Conservation (phyloP, 1,140 invertebrate genomes). For the Macrocentrus cingulum region DNA sequence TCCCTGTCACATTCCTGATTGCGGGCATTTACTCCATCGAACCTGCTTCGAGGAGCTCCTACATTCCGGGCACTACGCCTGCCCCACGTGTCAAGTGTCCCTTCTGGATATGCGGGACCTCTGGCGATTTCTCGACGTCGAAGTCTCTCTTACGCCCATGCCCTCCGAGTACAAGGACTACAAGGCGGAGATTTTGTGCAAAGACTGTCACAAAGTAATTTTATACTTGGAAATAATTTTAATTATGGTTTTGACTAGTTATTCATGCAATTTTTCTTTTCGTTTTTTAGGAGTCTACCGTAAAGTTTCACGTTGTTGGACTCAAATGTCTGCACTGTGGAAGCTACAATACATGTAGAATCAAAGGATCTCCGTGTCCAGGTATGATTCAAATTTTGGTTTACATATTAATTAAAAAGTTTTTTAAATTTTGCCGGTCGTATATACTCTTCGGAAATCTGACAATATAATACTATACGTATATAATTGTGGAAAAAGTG, state of each 20-base stretch:
- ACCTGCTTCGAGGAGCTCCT: constrained; percentile 79
- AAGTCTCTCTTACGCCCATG: constrained; percentile 79
- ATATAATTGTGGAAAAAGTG: no score
- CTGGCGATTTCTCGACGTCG: constrained; percentile 80
- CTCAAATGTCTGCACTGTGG: constrained; percentile 82
- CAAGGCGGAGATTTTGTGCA: constrained; percentile 79
- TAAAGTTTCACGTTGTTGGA: constrained; percentile 82
- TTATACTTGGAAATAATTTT: constrained; percentile 1
- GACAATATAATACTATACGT: no score
- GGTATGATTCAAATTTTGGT: constrained; percentile 31
- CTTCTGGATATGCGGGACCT: constrained; percentile 80
- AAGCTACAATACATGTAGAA: constrained; percentile 83
- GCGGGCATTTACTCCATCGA: constrained; percentile 81
- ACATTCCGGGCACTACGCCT: constrained; percentile 78
- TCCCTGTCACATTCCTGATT: constrained; percentile 82
- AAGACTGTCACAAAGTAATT: constrained; percentile 83
- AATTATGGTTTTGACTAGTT: constrained; percentile 16
- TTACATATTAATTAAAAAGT: no score
- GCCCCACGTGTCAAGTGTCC: constrained; percentile 83
- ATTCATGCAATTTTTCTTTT: constrained; percentile 25
- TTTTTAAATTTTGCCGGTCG: background rate
- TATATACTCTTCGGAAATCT: no score
- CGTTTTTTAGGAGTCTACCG: constrained; percentile 69
- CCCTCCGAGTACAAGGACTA: constrained; percentile 78
- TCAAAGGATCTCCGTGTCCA: constrained; percentile 62